Percentiles rank a stretch among this genome's conserved stretches.
Conservation (phyloP, 30 jellyfish, hydroid and myxozoan species). For the Pelagia noctiluca region DNA sequence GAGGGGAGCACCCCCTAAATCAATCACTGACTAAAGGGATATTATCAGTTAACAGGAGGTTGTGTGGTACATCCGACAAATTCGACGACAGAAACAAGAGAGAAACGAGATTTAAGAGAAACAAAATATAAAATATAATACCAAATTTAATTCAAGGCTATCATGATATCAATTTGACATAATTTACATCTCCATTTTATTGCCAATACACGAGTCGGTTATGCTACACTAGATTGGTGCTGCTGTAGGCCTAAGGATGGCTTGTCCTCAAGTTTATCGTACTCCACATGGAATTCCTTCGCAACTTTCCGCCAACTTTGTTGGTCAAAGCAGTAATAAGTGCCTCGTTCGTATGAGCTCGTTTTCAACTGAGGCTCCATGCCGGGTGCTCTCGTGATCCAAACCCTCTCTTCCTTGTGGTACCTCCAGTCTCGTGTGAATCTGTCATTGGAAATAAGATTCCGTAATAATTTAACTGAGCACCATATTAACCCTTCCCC, state of each 20-base stretch:
- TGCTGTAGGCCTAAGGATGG: conserved; percentile 88
- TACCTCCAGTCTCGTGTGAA: conserved; percentile 96
- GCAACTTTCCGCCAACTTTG: conserved; percentile 96
- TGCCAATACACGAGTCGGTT: conserved; percentile 3
- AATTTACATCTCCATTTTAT: conserved; percentile 65
- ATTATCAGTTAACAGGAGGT: no score
- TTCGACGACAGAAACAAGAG: background rate
- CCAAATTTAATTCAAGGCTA: conserved; percentile 36
- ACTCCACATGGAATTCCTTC: conserved; percentile 95
- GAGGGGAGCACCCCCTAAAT: no score
- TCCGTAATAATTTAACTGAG: background rate
- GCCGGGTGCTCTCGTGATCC: conserved; percentile 99
- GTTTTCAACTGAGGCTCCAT: conserved; percentile 98
- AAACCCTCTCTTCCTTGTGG: conserved; percentile 95
- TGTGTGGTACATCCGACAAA: no score
- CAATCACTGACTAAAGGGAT: no score
- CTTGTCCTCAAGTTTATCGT: conserved; percentile 93
- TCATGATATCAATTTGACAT: conserved; percentile 60
- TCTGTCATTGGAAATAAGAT: conserved; percentile 35
- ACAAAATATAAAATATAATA: conserved; percentile 10
- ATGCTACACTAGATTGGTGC: conserved; percentile 74
- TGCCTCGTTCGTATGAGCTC: conserved; percentile 95
- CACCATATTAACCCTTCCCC: no score
- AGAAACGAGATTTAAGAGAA: background rate
- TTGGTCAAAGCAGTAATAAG: conserved; percentile 92